These are phyloP conservation scores for Eublepharis macularius DNA, from an alignment of 2,113 vertebrate genomes.

Conservation along the genomic window DNA sequence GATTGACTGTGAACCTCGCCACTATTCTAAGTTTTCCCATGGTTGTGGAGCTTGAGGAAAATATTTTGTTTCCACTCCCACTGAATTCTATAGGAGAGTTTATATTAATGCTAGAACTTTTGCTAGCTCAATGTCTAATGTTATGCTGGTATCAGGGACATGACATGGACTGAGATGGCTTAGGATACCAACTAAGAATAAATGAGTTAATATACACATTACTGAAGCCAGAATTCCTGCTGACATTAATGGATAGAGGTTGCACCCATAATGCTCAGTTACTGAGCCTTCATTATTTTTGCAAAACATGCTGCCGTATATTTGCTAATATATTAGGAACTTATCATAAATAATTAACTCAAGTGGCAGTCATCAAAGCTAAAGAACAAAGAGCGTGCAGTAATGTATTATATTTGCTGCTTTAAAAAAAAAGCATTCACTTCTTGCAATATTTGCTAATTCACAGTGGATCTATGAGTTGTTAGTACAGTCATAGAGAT, in stretches of 20 bases:
- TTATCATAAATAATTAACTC: constrained; percentile 12
- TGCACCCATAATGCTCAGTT: neutral
- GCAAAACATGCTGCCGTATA: neutral
- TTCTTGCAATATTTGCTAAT: constrained; percentile 11
- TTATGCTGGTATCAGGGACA: no score
- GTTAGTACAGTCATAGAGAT: neutral
- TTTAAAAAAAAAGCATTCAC: neutral
- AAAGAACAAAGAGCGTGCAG: neutral
- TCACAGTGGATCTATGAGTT: constrained; percentile 1
- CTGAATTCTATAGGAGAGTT: no score
- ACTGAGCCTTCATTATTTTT: neutral
- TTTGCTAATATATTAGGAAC: constrained; percentile 18
- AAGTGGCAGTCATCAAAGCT: neutral
- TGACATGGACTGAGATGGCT: no score
- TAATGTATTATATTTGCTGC: neutral
- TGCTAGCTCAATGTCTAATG: no score
- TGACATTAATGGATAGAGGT: neutral
- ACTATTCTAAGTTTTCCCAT: no score
- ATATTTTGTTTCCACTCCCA: no score
- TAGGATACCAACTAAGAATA: neutral
- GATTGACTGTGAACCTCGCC: no score
- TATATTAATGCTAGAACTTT: no score
- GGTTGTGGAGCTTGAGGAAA: no score
- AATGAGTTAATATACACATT: neutral
- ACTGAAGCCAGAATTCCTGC: neutral